These are phyloP conservation scores for Brachyopa scutellaris DNA, from an alignment of 2,888 invertebrate species.

Conservation along the genomic window DNA sequence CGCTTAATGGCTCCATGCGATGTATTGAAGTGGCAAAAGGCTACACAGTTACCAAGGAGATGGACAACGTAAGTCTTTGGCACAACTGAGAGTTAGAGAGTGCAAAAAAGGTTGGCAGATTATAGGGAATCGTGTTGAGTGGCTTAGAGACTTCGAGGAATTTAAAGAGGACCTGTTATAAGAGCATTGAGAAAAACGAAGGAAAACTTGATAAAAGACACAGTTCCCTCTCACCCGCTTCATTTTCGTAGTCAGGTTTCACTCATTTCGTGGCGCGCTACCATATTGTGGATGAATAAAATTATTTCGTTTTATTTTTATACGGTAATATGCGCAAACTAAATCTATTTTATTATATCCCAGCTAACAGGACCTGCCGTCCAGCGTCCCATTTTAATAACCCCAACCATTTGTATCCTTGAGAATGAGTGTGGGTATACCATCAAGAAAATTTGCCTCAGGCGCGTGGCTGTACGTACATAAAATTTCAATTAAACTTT, in stretches of 20 bases:
- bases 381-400: not conserved
- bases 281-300: constrained; percentile 2
- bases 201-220: too few species aligned
- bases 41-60: not conserved
- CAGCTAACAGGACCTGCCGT: not conserved
- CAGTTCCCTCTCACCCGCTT: too few species aligned
- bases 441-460: not conserved
- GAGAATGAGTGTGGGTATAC: not conserved
- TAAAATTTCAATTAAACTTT: constrained; percentile 66
- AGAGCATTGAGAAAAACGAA: too few species aligned
- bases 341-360: constrained; percentile 14
- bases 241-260: not conserved
- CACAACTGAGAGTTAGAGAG: not conserved
- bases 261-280: not conserved
- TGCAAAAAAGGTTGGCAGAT: not conserved
- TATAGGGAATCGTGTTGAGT: too few species aligned
- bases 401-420: constrained; percentile 1
- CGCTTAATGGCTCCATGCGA: constrained; percentile 57
- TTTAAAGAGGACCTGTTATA: too few species aligned
- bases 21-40: constrained; percentile 15
- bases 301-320: not conserved
- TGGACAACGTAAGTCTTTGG: constrained; percentile 14
- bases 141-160: too few species aligned
- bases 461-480: constrained; percentile 26
- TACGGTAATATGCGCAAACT: constrained; percentile 14